These are phyloP conservation scores for Nothobranchius kuhntae DNA, from an alignment of 2,113 vertebrate species.

Conservation along the genomic window DNA sequence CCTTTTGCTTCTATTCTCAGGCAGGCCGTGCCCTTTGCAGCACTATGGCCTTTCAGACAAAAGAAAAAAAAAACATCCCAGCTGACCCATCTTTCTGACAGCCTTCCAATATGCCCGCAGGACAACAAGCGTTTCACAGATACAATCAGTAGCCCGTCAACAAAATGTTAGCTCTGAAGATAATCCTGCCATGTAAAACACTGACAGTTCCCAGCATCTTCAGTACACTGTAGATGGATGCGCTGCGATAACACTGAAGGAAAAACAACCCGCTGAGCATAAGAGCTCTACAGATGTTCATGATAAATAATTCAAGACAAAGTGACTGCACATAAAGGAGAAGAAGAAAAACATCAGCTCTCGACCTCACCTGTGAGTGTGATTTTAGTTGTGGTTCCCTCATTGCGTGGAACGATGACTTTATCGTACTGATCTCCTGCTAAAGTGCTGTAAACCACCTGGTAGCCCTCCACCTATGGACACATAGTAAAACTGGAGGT, in stretches of 20 bases:
- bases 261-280: not conserved
- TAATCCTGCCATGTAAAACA: constrained; percentile 55
- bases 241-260: constrained; percentile 13
- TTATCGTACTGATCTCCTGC: constrained; percentile 95
- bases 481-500: constrained; percentile 4
- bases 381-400: constrained; percentile 85
- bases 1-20: constrained; percentile 61
- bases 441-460: constrained; percentile 94
- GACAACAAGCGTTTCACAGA: constrained; percentile 60
- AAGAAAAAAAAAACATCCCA: constrained; percentile 25
- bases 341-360: not conserved
- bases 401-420: constrained; percentile 81
- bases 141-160: constrained; percentile 56
- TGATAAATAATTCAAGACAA: constrained; percentile 16
- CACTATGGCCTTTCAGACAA: constrained; percentile 48
- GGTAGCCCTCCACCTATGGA: constrained; percentile 83
- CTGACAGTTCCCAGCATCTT: constrained; percentile 24
- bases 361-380: constrained; percentile 83
- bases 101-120: constrained; percentile 59
- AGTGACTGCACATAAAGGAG: not conserved
- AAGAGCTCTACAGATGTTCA: constrained; percentile 3
- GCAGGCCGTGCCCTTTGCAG: constrained; percentile 62
- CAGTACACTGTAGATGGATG: constrained; percentile 31
- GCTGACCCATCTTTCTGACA: constrained; percentile 58
- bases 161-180: constrained; percentile 43